Evolutionary conservation across 2,888 invertebrate species (phyloP).

Genomic region (Eutolmus rufibarbis): DNA sequence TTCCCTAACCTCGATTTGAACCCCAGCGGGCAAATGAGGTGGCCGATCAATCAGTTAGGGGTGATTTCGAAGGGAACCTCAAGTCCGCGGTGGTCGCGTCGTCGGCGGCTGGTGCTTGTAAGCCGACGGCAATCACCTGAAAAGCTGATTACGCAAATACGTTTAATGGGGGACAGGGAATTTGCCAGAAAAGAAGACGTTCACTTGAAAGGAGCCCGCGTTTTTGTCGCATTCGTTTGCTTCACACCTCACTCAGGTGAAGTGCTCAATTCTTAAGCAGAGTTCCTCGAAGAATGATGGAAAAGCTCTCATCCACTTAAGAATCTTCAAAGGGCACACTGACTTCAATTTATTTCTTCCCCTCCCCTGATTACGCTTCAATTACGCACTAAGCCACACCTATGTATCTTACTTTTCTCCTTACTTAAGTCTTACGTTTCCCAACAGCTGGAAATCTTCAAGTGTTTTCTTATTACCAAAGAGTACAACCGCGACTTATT

Average conservation of each 20-base stretch:
- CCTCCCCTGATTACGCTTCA: not conserved
- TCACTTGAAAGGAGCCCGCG: not conserved
- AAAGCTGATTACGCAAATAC: constrained; percentile 6
- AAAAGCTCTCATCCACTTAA: not conserved
- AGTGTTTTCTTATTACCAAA: not conserved
- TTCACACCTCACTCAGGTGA: not conserved
- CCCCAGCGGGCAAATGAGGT: not conserved
- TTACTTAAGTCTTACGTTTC: not conserved
- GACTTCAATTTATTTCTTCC: not conserved
- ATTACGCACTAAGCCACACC: not conserved
- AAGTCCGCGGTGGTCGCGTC: not conserved
- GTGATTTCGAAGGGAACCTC: not conserved
- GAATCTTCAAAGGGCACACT: not conserved
- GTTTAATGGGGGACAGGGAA: not conserved
- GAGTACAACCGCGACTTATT: not conserved
- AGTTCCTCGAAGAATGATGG: not conserved
- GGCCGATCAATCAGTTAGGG: constrained; percentile 22
- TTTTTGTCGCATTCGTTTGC: not conserved
- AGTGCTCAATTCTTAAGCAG: not conserved
- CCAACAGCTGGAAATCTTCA: not conserved
- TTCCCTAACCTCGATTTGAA: not conserved
- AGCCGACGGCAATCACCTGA: not conserved
- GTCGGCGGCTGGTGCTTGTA: not conserved
- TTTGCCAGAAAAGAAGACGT: not conserved
- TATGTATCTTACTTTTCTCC: not conserved